Evolutionary conservation across 2,888 invertebrate species (phyloP).

Genomic region (Brachylomia viminalis): DNA sequence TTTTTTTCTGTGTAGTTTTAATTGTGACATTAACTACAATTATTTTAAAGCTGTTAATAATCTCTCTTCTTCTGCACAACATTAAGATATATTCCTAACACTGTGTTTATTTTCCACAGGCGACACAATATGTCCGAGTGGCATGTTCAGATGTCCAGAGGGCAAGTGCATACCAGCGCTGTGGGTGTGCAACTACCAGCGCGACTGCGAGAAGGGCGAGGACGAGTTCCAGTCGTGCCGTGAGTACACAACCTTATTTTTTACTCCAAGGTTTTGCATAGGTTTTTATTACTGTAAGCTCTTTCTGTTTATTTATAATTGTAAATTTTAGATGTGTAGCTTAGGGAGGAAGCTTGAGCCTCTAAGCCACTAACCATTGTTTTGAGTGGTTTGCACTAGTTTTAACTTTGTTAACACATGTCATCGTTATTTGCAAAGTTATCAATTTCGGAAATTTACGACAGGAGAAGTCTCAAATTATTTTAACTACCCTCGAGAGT

Average conservation of each 20-base stretch:
- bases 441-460: conserved; percentile 24
- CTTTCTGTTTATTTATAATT: neutral
- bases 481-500: neutral
- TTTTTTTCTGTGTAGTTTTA: neutral
- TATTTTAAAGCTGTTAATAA: neutral
- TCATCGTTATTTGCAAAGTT: conserved; percentile 27
- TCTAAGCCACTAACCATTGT: conserved; percentile 3
- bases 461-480: neutral
- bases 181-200: conserved; percentile 98
- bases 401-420: conserved; percentile 17
- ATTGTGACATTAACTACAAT: neutral
- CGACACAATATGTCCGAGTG: conserved; percentile 92
- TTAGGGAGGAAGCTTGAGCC: conserved; percentile 1
- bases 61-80: neutral
- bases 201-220: conserved; percentile 97
- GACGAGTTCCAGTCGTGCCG: conserved; percentile 97
- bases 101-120: conserved; percentile 73
- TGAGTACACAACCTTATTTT: conserved; percentile 90
- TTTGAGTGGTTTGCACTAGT: conserved; percentile 16
- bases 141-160: conserved; percentile 95
- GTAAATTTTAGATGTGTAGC: conserved; percentile 8
- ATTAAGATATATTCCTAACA: neutral
- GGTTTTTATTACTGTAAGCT: neutral
- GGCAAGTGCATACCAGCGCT: conserved; percentile 96
- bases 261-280: neutral